Percentiles rank a stretch among this genome's conserved stretches.
Conservation (phyloP, 2,888 invertebrate species). For the Chloromyia formosa region DNA sequence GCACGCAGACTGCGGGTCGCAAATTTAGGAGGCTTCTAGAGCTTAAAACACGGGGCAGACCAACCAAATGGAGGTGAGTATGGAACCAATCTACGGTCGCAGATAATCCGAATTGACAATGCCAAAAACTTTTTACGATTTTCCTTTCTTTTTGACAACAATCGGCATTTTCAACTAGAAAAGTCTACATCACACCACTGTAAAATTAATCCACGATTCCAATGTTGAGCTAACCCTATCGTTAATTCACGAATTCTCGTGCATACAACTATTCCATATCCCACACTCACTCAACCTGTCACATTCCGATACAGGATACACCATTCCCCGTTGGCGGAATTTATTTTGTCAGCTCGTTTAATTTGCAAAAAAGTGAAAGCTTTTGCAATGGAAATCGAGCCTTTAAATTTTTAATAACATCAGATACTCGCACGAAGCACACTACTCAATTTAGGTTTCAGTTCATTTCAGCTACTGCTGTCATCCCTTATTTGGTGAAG, state of each 20-base stretch:
- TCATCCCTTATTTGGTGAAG: conserved; percentile 17
- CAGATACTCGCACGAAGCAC: neutral
- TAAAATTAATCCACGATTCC: neutral
- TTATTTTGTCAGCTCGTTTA: conserved; percentile 44
- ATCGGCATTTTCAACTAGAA: no score
- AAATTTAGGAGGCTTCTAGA: no score
- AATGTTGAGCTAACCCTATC: neutral
- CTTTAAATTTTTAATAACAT: conserved; percentile 43
- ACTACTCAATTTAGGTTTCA: no score
- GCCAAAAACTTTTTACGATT: no score
- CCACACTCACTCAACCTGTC: neutral
- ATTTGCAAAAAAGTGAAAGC: conserved; percentile 41
- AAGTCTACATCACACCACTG: no score
- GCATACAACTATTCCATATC: neutral
- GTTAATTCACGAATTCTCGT: neutral
- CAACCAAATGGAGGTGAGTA: no score
- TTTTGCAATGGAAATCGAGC: conserved; percentile 42
- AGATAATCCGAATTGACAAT: no score
- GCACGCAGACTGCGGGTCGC: no score
- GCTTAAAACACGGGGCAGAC: no score
- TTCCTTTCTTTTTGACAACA: no score
- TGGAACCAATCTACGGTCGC: no score
- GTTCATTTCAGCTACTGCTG: neutral
- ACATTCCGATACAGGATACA: conserved; percentile 12
- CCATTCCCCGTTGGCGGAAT: conserved; percentile 16